These are phyloP conservation scores for Helicoverpa assulta DNA, from an alignment of 2,888 invertebrate species.

Conservation along the genomic window DNA sequence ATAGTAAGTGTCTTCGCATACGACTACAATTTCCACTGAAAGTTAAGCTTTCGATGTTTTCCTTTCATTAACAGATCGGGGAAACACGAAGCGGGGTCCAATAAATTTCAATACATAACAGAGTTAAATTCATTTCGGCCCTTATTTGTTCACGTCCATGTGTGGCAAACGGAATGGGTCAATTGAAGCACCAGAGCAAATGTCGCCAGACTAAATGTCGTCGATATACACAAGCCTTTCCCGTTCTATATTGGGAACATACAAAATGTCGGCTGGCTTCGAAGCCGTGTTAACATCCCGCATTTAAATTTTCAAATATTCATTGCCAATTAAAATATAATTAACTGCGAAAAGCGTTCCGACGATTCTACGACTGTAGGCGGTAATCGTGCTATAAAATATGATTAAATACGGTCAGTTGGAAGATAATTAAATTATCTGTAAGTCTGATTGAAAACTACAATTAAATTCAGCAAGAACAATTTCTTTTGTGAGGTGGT, in stretches of 20 bases:
- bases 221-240: conserved; percentile 66
- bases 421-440: conserved; percentile 25
- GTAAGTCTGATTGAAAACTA: conserved; percentile 36
- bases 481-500: conserved; percentile 10
- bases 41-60: conserved; percentile 56
- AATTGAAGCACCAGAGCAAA: conserved; percentile 78
- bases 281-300: conserved; percentile 48
- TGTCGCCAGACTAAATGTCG: conserved; percentile 78
- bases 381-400: conserved; percentile 47
- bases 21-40: conserved; percentile 40
- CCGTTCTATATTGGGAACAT: conserved; percentile 66
- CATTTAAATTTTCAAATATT: conserved; percentile 58
- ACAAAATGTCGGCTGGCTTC: conserved; percentile 67
- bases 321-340: conserved; percentile 57
- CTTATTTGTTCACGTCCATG: conserved; percentile 61
- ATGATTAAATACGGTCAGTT: conserved; percentile 40
- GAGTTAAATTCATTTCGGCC: conserved; percentile 58
- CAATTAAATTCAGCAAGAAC: conserved; percentile 11
- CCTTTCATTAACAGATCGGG: conserved; percentile 55
- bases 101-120: conserved; percentile 61
- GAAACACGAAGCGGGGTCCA: conserved; percentile 46
- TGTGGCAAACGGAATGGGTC: conserved; percentile 74
- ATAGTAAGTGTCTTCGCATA: conserved; percentile 25
- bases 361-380: conserved; percentile 42
- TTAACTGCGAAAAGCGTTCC: conserved; percentile 46